A percentile compares a stretch with the other conserved stretches of the same genome.
Conservation (phyloP, 2,888 invertebrate species). For the Luperina nickerlii region DNA sequence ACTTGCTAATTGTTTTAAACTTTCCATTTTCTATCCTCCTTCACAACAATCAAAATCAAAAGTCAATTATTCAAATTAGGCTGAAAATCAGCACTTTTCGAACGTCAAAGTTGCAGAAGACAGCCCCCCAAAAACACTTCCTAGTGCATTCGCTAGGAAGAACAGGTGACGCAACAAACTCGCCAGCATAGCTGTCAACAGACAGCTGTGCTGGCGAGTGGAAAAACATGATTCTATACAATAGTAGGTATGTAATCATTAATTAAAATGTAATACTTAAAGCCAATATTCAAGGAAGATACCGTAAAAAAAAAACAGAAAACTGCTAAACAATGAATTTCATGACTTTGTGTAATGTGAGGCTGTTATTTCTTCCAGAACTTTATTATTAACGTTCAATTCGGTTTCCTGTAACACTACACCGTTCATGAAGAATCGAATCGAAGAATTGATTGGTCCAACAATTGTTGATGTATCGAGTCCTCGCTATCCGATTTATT, state of each 20-base stretch:
- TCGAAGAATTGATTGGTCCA: constrained; percentile 42
- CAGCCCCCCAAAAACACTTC: neutral
- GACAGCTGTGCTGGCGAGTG: neutral
- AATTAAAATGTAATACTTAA: neutral
- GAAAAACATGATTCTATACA: neutral
- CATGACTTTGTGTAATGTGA: constrained; percentile 19
- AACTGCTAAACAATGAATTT: constrained; percentile 37
- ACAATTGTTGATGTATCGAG: constrained; percentile 57
- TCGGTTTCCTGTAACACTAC: constrained; percentile 46
- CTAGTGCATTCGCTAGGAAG: neutral
- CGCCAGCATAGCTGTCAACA: neutral
- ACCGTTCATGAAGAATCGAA: constrained; percentile 29
- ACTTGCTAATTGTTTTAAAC: constrained; percentile 38
- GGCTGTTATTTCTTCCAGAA: constrained; percentile 33
- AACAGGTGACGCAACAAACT: neutral
- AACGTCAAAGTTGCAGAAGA: neutral
- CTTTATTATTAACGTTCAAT: constrained; percentile 36
- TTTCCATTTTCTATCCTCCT: constrained; percentile 4
- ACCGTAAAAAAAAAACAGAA: constrained; percentile 12
- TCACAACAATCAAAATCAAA: neutral
- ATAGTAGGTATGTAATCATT: neutral
- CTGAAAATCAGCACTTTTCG: neutral
- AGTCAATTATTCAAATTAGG: neutral
- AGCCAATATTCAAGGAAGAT: constrained; percentile 29
- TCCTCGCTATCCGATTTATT: constrained; percentile 52